Evolutionary conservation across 2,888 invertebrate species (phyloP).

Genomic region (Shargacucullia verbasci): DNA sequence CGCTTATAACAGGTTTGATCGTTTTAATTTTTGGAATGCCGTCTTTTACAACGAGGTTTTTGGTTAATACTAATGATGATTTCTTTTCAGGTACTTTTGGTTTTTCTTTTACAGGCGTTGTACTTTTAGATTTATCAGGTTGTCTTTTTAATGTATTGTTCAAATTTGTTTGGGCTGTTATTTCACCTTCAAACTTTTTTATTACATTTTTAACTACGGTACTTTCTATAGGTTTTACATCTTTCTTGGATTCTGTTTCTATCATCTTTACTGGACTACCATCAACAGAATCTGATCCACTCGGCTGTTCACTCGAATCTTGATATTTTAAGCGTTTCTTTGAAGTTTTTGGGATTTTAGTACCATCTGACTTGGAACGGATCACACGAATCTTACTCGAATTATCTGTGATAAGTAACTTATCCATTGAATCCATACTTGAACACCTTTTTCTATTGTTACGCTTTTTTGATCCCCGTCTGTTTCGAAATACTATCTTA

Average conservation of each 20-base stretch:
- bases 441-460: constrained; percentile 85
- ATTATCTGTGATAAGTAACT: constrained; percentile 71
- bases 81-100: constrained; percentile 90
- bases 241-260: constrained; percentile 56
- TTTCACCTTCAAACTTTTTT: constrained; percentile 86
- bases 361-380: constrained; percentile 85
- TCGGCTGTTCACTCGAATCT: constrained; percentile 77
- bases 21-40: constrained; percentile 86
- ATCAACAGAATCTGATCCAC: constrained; percentile 81
- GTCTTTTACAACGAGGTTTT: constrained; percentile 86
- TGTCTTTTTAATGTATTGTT: constrained; percentile 77
- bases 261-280: constrained; percentile 71
- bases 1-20: constrained; percentile 71
- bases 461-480: constrained; percentile 83
- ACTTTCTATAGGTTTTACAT: constrained; percentile 63
- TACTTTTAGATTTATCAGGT: constrained; percentile 73
- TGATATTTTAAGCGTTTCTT: constrained; percentile 79
- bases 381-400: constrained; percentile 77
- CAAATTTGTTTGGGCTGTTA: constrained; percentile 75
- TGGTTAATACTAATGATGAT: constrained; percentile 85
- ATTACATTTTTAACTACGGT: constrained; percentile 82
- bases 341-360: constrained; percentile 79
- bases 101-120: constrained; percentile 81
- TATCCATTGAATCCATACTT: constrained; percentile 85
- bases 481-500: constrained; percentile 83